Conservation (phyloP, 2,113 vertebrate genomes). For the Prunella fulvescens region DNA sequence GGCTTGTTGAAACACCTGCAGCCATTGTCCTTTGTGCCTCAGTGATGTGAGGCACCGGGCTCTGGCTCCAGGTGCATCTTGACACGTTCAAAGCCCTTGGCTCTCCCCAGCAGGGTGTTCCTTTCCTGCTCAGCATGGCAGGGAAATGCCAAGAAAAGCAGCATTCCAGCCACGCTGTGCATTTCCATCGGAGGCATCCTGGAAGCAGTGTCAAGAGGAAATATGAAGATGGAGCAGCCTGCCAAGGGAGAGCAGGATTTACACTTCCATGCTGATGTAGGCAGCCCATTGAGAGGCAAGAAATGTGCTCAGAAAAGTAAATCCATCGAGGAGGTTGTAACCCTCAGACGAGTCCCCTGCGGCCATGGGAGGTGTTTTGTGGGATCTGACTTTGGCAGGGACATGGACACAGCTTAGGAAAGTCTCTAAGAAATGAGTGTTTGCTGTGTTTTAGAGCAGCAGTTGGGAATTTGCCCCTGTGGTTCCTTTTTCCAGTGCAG, state of each 20-base stretch:
- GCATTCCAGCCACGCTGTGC: background rate
- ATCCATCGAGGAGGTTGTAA: background rate
- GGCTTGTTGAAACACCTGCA: slow-evolving; percentile 51
- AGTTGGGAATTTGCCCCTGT: background rate
- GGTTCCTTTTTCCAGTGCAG: rapidly evolving
- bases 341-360: background rate
- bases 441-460: background rate
- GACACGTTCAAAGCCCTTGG: background rate
- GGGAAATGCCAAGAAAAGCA: background rate
- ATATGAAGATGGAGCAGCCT: background rate
- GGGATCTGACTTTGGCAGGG: background rate
- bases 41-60: background rate
- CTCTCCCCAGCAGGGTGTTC: background rate
- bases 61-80: background rate
- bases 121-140: background rate
- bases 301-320: background rate
- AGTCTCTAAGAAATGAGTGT: background rate
- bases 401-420: background rate
- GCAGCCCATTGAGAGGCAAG: background rate
- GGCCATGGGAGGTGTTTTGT: rapidly evolving
- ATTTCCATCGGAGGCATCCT: background rate
- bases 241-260: background rate
- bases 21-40: background rate
- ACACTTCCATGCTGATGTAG: rapidly evolving
- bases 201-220: background rate